phyloP scores from a whole-genome alignment of 2,888 invertebrate genomes.

The Euzophera pinguis region DNA sequence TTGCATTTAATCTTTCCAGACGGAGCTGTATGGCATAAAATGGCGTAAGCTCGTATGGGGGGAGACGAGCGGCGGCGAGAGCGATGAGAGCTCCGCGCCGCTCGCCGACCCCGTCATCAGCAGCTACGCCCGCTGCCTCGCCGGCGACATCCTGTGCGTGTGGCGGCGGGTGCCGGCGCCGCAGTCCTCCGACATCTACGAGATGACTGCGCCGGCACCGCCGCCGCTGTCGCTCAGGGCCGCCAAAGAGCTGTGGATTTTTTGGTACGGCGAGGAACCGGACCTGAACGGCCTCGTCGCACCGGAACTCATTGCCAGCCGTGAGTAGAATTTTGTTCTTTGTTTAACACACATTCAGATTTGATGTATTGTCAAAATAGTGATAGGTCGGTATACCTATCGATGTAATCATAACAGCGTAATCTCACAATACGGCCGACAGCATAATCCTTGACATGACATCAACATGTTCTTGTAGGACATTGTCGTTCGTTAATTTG shows the following conservation, averaged over 20 bases:
- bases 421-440: not conserved
- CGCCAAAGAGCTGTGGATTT: conserved; percentile 99
- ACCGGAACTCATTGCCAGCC: conserved; percentile 90
- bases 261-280: conserved; percentile 99
- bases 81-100: conserved; percentile 81
- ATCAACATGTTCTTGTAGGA: not conserved
- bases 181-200: conserved; percentile 69
- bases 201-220: conserved; percentile 75
- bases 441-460: conserved; percentile 5
- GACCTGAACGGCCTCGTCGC: conserved; percentile 91
- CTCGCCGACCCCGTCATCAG: conserved; percentile 94
- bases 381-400: no score
- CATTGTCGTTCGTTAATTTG: conserved; percentile 26
- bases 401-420: not conserved
- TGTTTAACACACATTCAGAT: no score
- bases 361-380: no score
- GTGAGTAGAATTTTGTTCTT: conserved; percentile 80
- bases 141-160: conserved; percentile 97
- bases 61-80: conserved; percentile 78
- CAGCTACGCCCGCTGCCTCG: conserved; percentile 94
- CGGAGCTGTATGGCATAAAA: conserved; percentile 99
- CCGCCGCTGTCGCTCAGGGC: conserved; percentile 90
- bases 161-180: conserved; percentile 92
- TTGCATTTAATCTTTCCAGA: conserved; percentile 80
- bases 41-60: conserved; percentile 97